phyloP scores from a whole-genome alignment of 2,113 vertebrate genomes.

The Neolamprologus fasciatus region DNA sequence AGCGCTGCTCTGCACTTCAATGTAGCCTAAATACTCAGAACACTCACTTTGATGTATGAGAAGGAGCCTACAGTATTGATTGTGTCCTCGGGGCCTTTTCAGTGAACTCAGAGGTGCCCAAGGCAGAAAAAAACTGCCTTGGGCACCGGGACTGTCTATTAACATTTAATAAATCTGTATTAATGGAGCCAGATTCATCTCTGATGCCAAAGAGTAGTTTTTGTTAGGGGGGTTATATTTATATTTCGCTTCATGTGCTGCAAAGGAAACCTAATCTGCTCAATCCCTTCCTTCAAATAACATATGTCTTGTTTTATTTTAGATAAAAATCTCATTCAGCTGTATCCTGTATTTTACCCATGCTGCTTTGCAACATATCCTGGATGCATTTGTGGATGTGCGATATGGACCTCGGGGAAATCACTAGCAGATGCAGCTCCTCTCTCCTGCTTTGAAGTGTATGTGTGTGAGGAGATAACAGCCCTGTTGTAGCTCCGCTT shows the following conservation, averaged over 20 bases:
- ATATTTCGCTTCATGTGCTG: background rate
- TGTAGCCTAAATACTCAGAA: background rate
- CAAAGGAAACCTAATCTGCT: background rate
- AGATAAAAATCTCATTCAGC: background rate
- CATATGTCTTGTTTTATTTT: background rate
- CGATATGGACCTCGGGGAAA: background rate
- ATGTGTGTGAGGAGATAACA: background rate
- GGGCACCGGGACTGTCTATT: background rate
- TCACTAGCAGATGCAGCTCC: slow-evolving; percentile 30
- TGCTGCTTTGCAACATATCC: background rate
- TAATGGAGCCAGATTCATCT: background rate
- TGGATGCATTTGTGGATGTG: slow-evolving; percentile 23
- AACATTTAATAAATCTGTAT: background rate
- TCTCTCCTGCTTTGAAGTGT: slow-evolving; percentile 7
- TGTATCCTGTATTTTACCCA: slow-evolving; percentile 1
- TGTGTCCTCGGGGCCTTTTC: background rate
- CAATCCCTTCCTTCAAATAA: background rate
- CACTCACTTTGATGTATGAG: background rate
- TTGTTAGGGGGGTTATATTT: background rate
- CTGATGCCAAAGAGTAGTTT: background rate
- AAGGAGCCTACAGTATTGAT: background rate
- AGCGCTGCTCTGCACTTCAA: background rate
- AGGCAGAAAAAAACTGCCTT: background rate
- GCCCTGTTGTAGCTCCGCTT: background rate
- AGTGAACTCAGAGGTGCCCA: background rate